Evolutionary conservation across 2,113 vertebrate genomes (phyloP).

Genomic region (Nibea coibor): DNA sequence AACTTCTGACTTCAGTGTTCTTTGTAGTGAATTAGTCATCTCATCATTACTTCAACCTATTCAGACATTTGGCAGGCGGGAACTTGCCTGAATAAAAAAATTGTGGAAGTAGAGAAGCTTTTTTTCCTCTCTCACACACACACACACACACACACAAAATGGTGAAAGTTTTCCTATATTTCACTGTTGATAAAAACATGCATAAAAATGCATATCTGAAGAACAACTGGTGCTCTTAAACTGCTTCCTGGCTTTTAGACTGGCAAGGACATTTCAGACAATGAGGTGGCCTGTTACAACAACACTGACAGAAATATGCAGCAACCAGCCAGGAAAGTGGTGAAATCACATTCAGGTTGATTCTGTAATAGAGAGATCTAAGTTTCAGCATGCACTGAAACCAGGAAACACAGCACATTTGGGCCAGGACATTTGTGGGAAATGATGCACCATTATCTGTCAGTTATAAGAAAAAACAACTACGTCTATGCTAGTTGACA

Average conservation of each 20-base stretch:
- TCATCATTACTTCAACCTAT: background rate
- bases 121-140: too few species aligned
- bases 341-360: conserved; percentile 22
- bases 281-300: conserved; percentile 18
- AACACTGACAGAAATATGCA: conserved; percentile 27
- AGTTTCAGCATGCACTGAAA: conserved; percentile 3
- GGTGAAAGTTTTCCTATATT: conserved; percentile 1
- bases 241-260: conserved; percentile 14
- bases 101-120: background rate
- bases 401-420: background rate
- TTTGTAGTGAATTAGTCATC: conserved; percentile 3
- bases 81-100: background rate
- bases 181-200: conserved; percentile 13
- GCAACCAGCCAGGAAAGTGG: conserved; percentile 22
- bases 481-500: background rate
- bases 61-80: background rate
- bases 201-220: conserved; percentile 14
- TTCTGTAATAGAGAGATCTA: background rate
- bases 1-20: background rate
- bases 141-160: conserved; percentile 12
- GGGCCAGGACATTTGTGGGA: background rate
- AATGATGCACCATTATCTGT: background rate
- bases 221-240: background rate
- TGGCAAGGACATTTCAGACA: background rate
- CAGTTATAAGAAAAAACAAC: background rate